Base-by-base conservation (phyloP, 2,888 invertebrate species). In the Anorthoa munda region DNA sequence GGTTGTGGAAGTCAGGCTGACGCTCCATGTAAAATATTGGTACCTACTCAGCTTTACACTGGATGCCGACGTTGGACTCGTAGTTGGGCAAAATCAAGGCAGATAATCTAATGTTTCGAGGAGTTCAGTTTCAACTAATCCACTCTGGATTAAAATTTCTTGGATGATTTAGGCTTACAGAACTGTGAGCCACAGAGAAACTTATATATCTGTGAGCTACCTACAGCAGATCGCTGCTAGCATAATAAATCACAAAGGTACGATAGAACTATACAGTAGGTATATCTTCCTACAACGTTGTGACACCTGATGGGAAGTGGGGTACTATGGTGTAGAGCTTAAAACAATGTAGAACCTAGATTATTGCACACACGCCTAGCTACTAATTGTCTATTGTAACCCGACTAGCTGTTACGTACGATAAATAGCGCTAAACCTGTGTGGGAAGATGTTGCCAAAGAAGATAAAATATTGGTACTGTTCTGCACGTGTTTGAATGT, bases 251-350 rank as follows among this genome's bases (percentile, higher is more conserved):
- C 13, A 26, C 26, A 11, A 13, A 69, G 1, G 4, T 56, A 23
- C 26, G 58, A 23, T 59, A 51, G 45, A 13, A 4, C 17, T 26
- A 39, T 39, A 39, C 39, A 39, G 15, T n/a, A 39, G 17, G 23
- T 45, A 21, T 66, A 31, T 50, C 17, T 23, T 21, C 13, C 17
- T 13, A 21, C 12, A 13, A 17, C 17, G 60, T 68, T 53, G 60
- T 23, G 61, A 45, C 50, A 51, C 31, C 18, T 12, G 1, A n/a
- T 75, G 75, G 21, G 71, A 75, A 75, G 21, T 69, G 39, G 39
- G 74, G 39, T 45, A 15, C 18, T 23, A 50, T 58, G 21, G 50
- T 46, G 67, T 46, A 23, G 51, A 39, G 23, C 18, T 59, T 60
- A 13, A 4, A 59, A 77, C 51, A 69, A 77, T 69, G 46, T n/a